A percentile compares a stretch with the other conserved stretches of the same genome.
phyloP scores from a whole-genome alignment of 2,113 vertebrate species.

The Otus sunia region DNA sequence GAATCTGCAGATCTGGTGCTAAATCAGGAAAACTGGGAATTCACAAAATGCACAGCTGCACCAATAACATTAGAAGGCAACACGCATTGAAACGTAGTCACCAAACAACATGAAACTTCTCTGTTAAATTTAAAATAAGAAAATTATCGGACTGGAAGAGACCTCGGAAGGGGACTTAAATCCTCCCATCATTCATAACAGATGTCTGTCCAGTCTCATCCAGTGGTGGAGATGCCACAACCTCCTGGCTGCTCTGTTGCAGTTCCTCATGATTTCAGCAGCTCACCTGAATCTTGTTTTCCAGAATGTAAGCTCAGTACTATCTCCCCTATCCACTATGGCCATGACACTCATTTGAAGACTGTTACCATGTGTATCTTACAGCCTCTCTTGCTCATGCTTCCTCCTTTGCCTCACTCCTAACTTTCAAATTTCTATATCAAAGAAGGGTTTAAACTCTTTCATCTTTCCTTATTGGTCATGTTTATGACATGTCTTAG shows the following conservation, averaged over 20 bases:
- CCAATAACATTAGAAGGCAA: background rate
- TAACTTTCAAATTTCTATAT: background rate
- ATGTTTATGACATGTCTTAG: background rate
- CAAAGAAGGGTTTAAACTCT: background rate
- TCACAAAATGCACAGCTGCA: background rate
- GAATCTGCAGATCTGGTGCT: background rate
- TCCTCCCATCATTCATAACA: background rate
- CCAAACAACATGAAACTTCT: background rate
- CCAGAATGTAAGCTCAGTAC: accelerated
- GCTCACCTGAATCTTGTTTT: background rate
- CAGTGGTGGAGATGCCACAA: background rate
- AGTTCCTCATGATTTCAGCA: background rate
- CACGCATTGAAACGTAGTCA: accelerated
- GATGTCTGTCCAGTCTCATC: accelerated
- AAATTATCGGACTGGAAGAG: background rate
- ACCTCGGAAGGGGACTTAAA: background rate
- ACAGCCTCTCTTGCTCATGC: background rate
- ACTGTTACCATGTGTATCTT: background rate
- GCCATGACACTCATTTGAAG: background rate
- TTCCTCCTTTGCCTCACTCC: background rate
- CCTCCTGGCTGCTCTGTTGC: background rate
- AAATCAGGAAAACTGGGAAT: background rate
- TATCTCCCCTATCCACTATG: background rate
- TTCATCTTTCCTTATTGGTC: background rate
- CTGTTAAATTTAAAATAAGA: background rate